Evolutionary conservation across 2,113 vertebrate species (phyloP), one percentile per base, ranked within the genome.

Genomic region (Apus apus): DNA sequence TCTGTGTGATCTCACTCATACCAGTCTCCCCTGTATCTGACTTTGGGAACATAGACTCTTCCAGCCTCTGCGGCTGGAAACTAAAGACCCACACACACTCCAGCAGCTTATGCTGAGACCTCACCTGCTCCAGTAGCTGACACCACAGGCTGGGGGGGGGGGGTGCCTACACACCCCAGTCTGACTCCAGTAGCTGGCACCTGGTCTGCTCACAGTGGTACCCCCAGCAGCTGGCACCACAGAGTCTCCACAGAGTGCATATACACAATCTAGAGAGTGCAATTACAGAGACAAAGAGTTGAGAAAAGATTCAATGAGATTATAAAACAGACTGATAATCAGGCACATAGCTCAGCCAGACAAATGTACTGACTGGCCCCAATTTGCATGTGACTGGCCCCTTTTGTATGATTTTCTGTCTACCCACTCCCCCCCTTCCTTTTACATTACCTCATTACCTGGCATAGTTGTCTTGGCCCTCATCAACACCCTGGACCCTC

Each of bases 101-200:
- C 25, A 15, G 10, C 2, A 66, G 25, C 18, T 61, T 79, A 9
- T 75, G 21, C 27, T 61, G 25, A 71, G 29, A 17, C 38, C 13
- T 25, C 15, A 10, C 4, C 60, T 56, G 8, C n/a, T 56, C 38
- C 22, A 26, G 38, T 9, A 45, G 15, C 46, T 36, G 34, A 43
- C 15, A 36, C 5, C 22, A 38, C 8, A 51, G 45, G 21, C 4
- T 1, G 3, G 14, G 10, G 4, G 1, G 70, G 21, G 3, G 14
- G 10, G 4, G 1, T 73, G 21, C 5, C 45, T 14, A 2, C 5
- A 15, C 3, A 4, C 5, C 4, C 9, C 6, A 32, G 30, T 48
- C 46, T 48, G 46, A 43, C 14, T 43, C 40, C 14, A 43, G 40
- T 43, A 43, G 40, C 40, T 43, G 40, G 40, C 40, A 43, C 48